Evolutionary conservation across 2,113 vertebrate species (phyloP), one percentile per base, ranked within the genome.

Genomic region (Phycodurus eques): DNA sequence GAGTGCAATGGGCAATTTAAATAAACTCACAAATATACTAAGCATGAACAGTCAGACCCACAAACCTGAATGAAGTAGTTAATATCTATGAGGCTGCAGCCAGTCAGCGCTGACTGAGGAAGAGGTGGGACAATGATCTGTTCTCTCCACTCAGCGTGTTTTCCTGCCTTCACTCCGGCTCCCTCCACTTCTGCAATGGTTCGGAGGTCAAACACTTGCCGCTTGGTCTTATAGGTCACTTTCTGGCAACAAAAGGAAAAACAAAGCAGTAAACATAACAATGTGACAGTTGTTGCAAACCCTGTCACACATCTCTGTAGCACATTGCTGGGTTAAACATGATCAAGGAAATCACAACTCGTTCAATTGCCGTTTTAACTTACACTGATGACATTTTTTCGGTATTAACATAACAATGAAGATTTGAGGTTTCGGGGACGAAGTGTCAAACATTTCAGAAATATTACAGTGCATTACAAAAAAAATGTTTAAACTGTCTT

Each of bases 111-210:
- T 0, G 98, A 98, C 90, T 99, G 98, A 22, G 98, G 97, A 79
- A 99, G 88, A 0, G 96, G 94, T 0, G 98, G 98, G 17, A 99
- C 96, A 0, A 98, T 94, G 84, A 99, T 96, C 92, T 99, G 96
- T 85, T 99, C 96, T 63, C 82, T 94, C 98, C 98, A 99, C 61
- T 97, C 95, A 0, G 96, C 95, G 0, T 93, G 94, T 70, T 96
- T 95, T 84, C 98, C 98, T 12, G 94, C 96, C 81, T 98, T 98
- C 70, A 97, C 96, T 0, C 94, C 93, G 0, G 94, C 94, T 3
- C 97, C 96, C 80, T 98, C 96, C 76, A 99, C 96, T 80, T 99
- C 97, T 0, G 95, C 97, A 0, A 99, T 95, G 81, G 96, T 95
- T 85, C 98, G 92, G 83, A 99, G 86, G 74, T 99, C 97, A 0